phyloP scores from a whole-genome alignment of 2,113 vertebrate genomes.

The Chionodraco myersi region DNA sequence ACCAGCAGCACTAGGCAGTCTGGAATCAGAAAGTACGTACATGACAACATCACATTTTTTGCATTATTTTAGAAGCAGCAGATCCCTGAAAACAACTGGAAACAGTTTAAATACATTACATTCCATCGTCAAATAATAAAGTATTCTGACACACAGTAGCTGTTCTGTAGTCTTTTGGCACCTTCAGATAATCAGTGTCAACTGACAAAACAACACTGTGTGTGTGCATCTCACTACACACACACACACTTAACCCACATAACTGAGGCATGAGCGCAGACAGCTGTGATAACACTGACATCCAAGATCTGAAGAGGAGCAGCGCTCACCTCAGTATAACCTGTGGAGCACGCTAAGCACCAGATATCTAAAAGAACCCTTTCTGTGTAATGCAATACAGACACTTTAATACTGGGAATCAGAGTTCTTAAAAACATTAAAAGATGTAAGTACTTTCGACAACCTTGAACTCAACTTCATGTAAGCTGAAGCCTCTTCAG shows the following conservation, averaged over 20 bases:
- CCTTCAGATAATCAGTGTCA: constrained; percentile 69
- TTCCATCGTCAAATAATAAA: background rate
- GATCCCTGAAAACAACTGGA: background rate
- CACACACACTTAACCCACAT: constrained; percentile 47
- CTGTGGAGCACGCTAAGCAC: constrained; percentile 44
- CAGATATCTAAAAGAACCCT: constrained; percentile 1
- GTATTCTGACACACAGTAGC: constrained; percentile 45
- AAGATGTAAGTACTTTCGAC: background rate
- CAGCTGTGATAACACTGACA: constrained; percentile 81
- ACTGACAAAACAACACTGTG: constrained; percentile 71
- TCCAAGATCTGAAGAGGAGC: constrained; percentile 67
- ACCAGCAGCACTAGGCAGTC: constrained; percentile 94
- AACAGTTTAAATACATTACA: background rate
- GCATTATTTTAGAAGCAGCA: background rate
- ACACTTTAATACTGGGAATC: background rate
- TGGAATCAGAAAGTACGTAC: constrained; percentile 60
- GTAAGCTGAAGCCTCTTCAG: background rate
- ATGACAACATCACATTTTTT: background rate
- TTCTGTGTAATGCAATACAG: constrained; percentile 1
- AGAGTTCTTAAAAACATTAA: background rate
- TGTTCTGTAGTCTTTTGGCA: constrained; percentile 42
- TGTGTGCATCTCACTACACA: constrained; percentile 33
- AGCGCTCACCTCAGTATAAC: constrained; percentile 43
- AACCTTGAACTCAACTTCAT: background rate
- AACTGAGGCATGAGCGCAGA: constrained; percentile 58